These are phyloP conservation scores for Archips crataeganus DNA, from an alignment of 2,888 invertebrate species.

Conservation along the genomic window DNA sequence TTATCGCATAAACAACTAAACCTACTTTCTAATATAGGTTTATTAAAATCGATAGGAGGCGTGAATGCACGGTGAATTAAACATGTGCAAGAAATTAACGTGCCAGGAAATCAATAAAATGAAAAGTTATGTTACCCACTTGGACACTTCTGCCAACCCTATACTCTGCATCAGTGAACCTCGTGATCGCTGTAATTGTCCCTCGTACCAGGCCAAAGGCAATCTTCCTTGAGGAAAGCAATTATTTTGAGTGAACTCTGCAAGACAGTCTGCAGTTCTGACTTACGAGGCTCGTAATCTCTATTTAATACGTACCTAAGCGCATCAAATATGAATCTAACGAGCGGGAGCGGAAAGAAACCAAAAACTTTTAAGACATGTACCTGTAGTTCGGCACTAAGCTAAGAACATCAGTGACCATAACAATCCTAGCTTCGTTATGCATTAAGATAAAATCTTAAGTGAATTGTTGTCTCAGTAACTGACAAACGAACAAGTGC, in stretches of 20 bases:
- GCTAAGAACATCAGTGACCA: neutral
- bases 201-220: constrained; percentile 17
- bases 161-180: neutral
- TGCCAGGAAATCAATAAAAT: neutral
- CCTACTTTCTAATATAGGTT: constrained; percentile 3
- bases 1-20: constrained; percentile 1
- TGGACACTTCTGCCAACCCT: neutral
- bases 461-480: neutral
- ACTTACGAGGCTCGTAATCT: neutral
- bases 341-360: neutral
- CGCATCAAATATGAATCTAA: neutral
- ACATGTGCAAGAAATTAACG: neutral
- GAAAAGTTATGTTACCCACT: neutral
- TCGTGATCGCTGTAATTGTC: constrained; percentile 17
- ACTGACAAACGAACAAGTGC: neutral
- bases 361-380: neutral
- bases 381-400: neutral
- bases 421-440: neutral
- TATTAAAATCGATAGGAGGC: constrained; percentile 5
- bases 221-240: constrained; percentile 27
- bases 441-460: neutral
- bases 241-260: constrained; percentile 28
- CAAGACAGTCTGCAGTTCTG: neutral
- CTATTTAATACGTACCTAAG: neutral
- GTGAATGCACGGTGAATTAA: constrained; percentile 6